Percentiles rank a stretch among this genome's conserved stretches.
phyloP scores from a whole-genome alignment of 2,797 vertebrate species.

The Anomalospiza imberbis region DNA sequence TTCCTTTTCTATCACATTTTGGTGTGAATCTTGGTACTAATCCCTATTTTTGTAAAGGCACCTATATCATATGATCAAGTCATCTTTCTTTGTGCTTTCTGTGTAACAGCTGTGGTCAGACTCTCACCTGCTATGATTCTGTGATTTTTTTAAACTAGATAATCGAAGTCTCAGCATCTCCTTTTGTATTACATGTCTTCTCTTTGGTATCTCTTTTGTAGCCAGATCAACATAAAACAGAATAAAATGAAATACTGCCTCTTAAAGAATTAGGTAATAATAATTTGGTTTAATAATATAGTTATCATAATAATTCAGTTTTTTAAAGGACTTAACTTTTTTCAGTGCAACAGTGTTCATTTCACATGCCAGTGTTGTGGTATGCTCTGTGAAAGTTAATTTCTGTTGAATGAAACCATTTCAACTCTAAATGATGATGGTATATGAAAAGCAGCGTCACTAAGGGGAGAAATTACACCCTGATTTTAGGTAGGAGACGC shows the following conservation, averaged over 20 bases:
- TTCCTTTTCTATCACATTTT: neutral
- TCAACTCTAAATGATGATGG: neutral
- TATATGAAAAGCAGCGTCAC: neutral
- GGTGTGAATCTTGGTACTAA: neutral
- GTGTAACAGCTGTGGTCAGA: neutral
- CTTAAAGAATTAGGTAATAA: neutral
- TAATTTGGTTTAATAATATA: neutral
- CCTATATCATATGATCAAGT: neutral
- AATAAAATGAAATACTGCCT: neutral
- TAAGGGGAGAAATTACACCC: neutral
- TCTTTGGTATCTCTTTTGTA: neutral
- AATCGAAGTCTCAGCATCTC: neutral
- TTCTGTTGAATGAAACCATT: neutral
- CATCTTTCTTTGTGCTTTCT: neutral
- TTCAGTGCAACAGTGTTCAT: neutral
- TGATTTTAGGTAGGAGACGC: neutral
- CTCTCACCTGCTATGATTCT: neutral
- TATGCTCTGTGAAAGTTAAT: neutral
- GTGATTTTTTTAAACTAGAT: neutral
- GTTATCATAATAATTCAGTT: neutral
- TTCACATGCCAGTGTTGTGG: neutral
- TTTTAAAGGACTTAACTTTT: neutral
- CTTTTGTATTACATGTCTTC: neutral
- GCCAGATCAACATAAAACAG: neutral
- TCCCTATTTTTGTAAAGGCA: neutral